Percentiles rank a stretch among this genome's conserved stretches.
phyloP scores from a whole-genome alignment of 2,113 vertebrate species.

The Antechinus flavipes region DNA sequence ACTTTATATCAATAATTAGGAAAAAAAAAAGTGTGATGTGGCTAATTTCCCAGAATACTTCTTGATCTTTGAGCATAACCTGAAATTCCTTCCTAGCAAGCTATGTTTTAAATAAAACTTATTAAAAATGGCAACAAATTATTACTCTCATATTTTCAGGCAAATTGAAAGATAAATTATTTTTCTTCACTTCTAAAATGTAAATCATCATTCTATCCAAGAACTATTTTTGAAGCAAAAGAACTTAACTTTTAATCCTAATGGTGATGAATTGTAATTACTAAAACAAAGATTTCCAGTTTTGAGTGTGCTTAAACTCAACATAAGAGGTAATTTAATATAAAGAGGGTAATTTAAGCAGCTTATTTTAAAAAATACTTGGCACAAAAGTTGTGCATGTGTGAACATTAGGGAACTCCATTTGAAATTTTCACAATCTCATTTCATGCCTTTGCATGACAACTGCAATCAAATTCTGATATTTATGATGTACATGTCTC shows the following conservation, averaged over 20 bases:
- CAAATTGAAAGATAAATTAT: background rate
- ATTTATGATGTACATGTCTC: too few relatives aligned
- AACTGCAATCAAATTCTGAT: background rate
- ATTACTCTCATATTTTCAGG: background rate
- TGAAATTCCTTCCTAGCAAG: background rate
- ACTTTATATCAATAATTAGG: background rate
- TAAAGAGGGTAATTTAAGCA: background rate
- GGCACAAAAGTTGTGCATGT: background rate
- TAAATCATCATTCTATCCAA: background rate
- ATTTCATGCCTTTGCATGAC: background rate
- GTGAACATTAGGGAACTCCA: background rate
- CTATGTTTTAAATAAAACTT: conserved; percentile 30
- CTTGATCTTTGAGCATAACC: background rate
- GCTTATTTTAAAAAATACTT: background rate
- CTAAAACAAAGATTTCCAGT: background rate
- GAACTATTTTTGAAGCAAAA: background rate
- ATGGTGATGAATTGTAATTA: background rate
- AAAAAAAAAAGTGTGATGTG: background rate
- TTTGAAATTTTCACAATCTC: background rate
- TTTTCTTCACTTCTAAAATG: background rate
- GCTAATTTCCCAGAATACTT: background rate
- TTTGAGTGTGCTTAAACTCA: too few relatives aligned
- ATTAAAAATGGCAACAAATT: background rate
- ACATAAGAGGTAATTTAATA: too few relatives aligned
- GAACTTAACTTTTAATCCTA: background rate